These are phyloP conservation scores for Vannuccia rotundouncinata DNA, from an alignment of 2,888 invertebrate species.

Conservation along the genomic window DNA sequence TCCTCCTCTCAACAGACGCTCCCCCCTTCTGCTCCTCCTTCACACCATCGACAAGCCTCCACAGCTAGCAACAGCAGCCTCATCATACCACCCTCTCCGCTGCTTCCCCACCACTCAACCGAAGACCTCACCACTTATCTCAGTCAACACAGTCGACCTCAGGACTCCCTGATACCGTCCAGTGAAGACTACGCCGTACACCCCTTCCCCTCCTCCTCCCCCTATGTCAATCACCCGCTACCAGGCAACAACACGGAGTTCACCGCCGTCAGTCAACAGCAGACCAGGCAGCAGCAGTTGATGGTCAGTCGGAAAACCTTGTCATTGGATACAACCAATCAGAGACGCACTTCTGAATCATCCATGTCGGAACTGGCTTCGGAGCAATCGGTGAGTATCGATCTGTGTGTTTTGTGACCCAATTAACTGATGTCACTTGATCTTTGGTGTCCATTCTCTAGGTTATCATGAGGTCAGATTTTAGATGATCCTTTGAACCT, in stretches of 20 bases:
- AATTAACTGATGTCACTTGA: too few relatives aligned
- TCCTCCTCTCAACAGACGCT: not conserved
- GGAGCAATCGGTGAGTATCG: not conserved
- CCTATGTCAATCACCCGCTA: not conserved
- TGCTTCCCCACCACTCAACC: not conserved
- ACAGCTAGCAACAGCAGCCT: not conserved
- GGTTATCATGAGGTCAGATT: too few relatives aligned
- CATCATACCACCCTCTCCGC: not conserved
- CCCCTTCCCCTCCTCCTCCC: not conserved
- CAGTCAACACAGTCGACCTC: not conserved
- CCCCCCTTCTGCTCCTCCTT: not conserved
- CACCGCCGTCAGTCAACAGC: not conserved
- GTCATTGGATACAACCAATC: slow-evolving; percentile 9
- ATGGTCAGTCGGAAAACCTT: not conserved
- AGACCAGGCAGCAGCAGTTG: not conserved
- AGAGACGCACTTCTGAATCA: not conserved
- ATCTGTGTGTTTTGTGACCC: too few relatives aligned
- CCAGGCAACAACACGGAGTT: not conserved
- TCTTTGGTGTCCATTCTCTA: too few relatives aligned
- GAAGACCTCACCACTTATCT: not conserved
- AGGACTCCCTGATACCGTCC: not conserved
- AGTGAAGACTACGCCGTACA: not conserved
- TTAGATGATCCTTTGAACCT: too few relatives aligned
- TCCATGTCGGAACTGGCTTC: not conserved
- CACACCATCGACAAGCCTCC: not conserved